These are phyloP conservation scores for Archocentrus centrarchus DNA, from an alignment of 2,113 vertebrate species.

Conservation along the genomic window DNA sequence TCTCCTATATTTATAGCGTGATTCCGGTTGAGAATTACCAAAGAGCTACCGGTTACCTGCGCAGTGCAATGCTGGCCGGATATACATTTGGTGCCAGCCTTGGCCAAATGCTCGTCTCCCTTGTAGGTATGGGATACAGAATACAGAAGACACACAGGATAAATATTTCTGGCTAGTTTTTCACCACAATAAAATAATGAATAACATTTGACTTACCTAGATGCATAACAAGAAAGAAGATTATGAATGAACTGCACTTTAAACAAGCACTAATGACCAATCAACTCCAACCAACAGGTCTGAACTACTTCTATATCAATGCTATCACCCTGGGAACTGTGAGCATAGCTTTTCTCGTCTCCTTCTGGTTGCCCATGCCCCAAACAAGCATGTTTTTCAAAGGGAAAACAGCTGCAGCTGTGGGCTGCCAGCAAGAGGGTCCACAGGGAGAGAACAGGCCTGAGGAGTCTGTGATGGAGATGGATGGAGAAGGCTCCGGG, in stretches of 20 bases:
- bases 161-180: background rate
- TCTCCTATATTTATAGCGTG: slow-evolving; percentile 82
- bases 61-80: slow-evolving; percentile 74
- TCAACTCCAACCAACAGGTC: slow-evolving; percentile 40
- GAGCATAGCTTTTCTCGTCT: slow-evolving; percentile 70
- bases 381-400: slow-evolving; percentile 74
- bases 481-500: slow-evolving; percentile 16
- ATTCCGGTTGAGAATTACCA: slow-evolving; percentile 76
- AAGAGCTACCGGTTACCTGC: slow-evolving; percentile 78
- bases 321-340: slow-evolving; percentile 71
- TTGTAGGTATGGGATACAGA: slow-evolving; percentile 55
- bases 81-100: slow-evolving; percentile 76
- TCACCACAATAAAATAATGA: background rate
- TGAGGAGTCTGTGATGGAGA: slow-evolving; percentile 28
- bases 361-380: slow-evolving; percentile 77
- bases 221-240: slow-evolving; percentile 12
- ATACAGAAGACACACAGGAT: background rate
- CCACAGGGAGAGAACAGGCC: background rate
- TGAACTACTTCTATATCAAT: slow-evolving; percentile 77
- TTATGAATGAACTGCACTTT: background rate
- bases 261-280: background rate
- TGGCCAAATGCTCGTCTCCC: slow-evolving; percentile 76
- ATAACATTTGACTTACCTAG: background rate
- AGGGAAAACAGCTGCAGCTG: slow-evolving; percentile 22
- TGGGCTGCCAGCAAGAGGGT: slow-evolving; percentile 32